Evolutionary conservation across 2,113 vertebrate genomes (phyloP), one percentile per base, ranked within the genome.

Genomic region (Gallinago jamesoni): DNA sequence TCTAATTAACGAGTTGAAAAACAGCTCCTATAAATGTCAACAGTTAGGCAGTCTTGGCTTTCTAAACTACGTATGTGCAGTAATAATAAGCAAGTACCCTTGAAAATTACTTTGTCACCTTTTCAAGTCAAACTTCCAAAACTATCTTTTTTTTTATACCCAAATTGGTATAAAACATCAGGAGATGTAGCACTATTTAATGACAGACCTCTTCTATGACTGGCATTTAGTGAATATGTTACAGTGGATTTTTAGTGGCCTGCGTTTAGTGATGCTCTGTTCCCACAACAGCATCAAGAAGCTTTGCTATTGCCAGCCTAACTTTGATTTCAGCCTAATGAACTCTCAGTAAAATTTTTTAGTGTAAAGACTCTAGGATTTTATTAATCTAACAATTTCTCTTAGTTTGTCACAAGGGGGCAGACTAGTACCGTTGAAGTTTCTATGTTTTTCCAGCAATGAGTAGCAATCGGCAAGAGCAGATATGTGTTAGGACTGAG

Each of bases 371-470:
- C 27, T 24, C 30, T 24, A 15, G 45, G 31, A 35, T 89, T 81
- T 63, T 43, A 47, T 35, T 52, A 24, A 24, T 68, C 9, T 21
- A 60, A 30, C 24, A 15, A 2, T 28, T 82, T 67, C 59, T 41
- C 39, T 30, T 18, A 2, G 21, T 52, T 27, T 89, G 74, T 86
- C 96, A 90, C 95, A 50, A 83, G 95, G 82, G 87, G 96, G 94
- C 94, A 85, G 87, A 73, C 63, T 24, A 14, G 75, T 45, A n/a
- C 84, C 33, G 35, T 20, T 84, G 43, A 64, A 68, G 48, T 27
- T 50, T 4, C 0, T 37, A 13, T 13, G 48, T 84, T 56, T 14
- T 56, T 22, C 13, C 28, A 39, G 35, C 27, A 17, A 7, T 50
- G 25, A 27, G 22, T 12, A 37, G 14, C 39, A 20, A 14, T 27